phyloP scores from a whole-genome alignment of 1,140 invertebrate species.

The Hycleus phaleratus region DNA sequence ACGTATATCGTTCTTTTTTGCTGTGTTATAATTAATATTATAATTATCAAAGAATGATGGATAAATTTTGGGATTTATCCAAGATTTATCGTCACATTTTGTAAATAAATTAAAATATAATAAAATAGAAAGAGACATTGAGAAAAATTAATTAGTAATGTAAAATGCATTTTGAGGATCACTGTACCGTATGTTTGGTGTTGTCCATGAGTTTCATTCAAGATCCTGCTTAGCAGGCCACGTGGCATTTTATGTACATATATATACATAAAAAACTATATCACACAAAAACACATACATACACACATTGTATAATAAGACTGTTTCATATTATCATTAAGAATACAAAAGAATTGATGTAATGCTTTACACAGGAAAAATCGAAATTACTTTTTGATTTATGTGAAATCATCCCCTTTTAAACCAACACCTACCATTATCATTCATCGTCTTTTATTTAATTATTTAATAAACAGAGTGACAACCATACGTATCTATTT shows the following conservation, averaged over 20 bases:
- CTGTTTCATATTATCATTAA: conserved; percentile 23
- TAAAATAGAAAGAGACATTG: too few relatives aligned
- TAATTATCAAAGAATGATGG: too few relatives aligned
- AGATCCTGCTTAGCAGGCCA: conserved; percentile 23
- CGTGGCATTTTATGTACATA: conserved; percentile 31
- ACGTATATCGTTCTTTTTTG: conserved; percentile 28
- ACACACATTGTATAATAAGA: conserved; percentile 31
- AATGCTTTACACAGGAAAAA: conserved; percentile 5
- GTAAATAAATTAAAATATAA: conserved; percentile 27
- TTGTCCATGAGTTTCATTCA: conserved; percentile 31
- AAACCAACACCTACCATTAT: background rate
- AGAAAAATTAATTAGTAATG: too few relatives aligned
- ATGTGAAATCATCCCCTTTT: background rate
- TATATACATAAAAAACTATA: conserved; percentile 25
- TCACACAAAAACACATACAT: too few relatives aligned
- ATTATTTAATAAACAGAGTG: background rate
- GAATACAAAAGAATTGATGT: conserved; percentile 4
- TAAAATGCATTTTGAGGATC: conserved; percentile 18
- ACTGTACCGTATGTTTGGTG: conserved; percentile 35
- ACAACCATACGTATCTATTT: conserved; percentile 23
- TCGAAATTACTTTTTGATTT: background rate
- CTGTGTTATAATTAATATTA: conserved; percentile 28
- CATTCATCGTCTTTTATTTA: too few relatives aligned
- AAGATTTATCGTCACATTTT: conserved; percentile 36
- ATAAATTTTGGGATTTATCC: conserved; percentile 31